These are phyloP conservation scores for Mayetiola destructor DNA, from an alignment of 2,888 invertebrate species.

Conservation along the genomic window DNA sequence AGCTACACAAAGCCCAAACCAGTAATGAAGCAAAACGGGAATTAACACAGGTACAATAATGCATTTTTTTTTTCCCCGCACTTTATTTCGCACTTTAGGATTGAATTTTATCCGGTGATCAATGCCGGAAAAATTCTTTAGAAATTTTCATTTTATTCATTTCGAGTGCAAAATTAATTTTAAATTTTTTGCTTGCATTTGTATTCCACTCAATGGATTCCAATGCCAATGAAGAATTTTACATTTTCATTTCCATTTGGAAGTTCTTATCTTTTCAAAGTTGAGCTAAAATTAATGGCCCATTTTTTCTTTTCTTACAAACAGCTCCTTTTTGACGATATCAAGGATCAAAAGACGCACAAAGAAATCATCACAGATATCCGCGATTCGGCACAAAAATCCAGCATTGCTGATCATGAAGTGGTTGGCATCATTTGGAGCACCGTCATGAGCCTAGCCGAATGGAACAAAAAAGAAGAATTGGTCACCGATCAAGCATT, in stretches of 20 bases:
- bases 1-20: slow-evolving; percentile 68
- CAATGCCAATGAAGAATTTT: slow-evolving; percentile 17
- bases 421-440: slow-evolving; percentile 84
- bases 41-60: slow-evolving; percentile 42
- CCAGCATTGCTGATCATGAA: slow-evolving; percentile 81
- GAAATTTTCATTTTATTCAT: slow-evolving; percentile 3
- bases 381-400: slow-evolving; percentile 69
- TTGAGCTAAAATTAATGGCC: neutral
- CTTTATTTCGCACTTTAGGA: neutral
- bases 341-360: slow-evolving; percentile 72
- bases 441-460: slow-evolving; percentile 86
- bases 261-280: slow-evolving; percentile 21
- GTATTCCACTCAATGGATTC: slow-evolving; percentile 21
- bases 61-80: neutral
- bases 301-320: neutral
- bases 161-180: slow-evolving; percentile 17
- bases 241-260: slow-evolving; percentile 8
- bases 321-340: slow-evolving; percentile 45
- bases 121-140: slow-evolving; percentile 1
- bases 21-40: slow-evolving; percentile 72
- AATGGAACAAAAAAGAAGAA: slow-evolving; percentile 99
- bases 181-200: slow-evolving; percentile 19
- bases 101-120: neutral
- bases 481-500: slow-evolving; percentile 89
- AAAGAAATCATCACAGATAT: slow-evolving; percentile 76